Conservation (phyloP, 2,113 vertebrate species). For the Parus major region DNA sequence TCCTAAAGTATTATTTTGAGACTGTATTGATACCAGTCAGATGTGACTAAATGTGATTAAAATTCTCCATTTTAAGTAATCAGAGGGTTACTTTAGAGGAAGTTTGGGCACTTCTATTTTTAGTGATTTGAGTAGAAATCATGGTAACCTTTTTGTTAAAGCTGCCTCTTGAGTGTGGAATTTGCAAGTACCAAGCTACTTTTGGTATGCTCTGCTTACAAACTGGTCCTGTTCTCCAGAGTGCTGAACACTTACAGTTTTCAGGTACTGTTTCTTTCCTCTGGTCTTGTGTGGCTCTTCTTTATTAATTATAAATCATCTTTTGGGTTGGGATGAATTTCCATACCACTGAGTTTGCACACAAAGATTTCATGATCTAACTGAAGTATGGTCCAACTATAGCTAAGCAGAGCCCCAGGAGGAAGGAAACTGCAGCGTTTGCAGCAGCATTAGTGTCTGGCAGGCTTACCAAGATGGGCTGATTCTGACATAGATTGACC, state of each 20-base stretch:
- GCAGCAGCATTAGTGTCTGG: neutral
- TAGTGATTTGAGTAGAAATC: neutral
- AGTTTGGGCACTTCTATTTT: neutral
- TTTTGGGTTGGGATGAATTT: neutral
- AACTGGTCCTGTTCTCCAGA: neutral
- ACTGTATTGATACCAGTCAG: neutral
- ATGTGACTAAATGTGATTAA: neutral
- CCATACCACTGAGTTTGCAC: rapidly evolving
- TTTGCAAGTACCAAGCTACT: neutral
- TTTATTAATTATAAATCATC: neutral
- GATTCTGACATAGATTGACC: neutral
- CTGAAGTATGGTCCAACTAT: neutral
- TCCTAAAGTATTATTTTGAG: neutral
- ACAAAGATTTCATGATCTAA: neutral
- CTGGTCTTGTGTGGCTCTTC: neutral
- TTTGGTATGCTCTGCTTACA: neutral
- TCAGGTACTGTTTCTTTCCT: neutral
- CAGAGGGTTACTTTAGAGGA: neutral
- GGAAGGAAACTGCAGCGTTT: neutral
- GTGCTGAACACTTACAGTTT: neutral
- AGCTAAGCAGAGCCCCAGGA: neutral
- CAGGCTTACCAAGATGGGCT: neutral
- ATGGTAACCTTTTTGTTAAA: neutral
- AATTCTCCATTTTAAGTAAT: neutral
- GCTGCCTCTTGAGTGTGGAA: neutral